Conservation (phyloP, 1,140 invertebrate species). For the Euura saliciscinereae region DNA sequence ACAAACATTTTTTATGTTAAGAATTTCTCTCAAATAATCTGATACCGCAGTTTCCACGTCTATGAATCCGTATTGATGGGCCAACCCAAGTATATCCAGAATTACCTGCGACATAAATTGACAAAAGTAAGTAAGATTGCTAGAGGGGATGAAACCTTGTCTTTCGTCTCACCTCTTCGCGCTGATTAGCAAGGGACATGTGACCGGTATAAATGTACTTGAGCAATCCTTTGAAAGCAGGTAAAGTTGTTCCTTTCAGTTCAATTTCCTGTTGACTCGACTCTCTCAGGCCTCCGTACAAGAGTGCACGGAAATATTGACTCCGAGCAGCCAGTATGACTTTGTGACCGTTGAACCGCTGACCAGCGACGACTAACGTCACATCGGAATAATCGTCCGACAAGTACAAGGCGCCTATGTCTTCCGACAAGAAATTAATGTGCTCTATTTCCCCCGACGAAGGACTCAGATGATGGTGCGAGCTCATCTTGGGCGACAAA, state of each 20-base stretch:
- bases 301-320: slow-evolving; percentile 91
- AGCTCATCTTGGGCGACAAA: slow-evolving; percentile 37
- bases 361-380: slow-evolving; percentile 83
- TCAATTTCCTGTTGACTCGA: slow-evolving; percentile 81
- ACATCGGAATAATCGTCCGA: slow-evolving; percentile 93
- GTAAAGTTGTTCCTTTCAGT: slow-evolving; percentile 82
- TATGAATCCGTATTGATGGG: slow-evolving; percentile 94
- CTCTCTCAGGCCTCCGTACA: slow-evolving; percentile 92
- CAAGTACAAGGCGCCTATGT: slow-evolving; percentile 82
- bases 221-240: slow-evolving; percentile 88
- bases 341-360: slow-evolving; percentile 85
- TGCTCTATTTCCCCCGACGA: slow-evolving; percentile 46
- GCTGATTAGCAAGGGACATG: slow-evolving; percentile 82
- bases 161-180: slow-evolving; percentile 56
- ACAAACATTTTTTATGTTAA: slow-evolving; percentile 90
- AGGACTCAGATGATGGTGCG: slow-evolving; percentile 44
- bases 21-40: slow-evolving; percentile 87
- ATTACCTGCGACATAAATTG: slow-evolving; percentile 39
- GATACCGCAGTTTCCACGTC: slow-evolving; percentile 91
- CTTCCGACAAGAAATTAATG: slow-evolving; percentile 67
- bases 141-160: not conserved
- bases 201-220: slow-evolving; percentile 96
- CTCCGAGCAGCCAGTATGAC: slow-evolving; percentile 92
- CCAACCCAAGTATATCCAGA: slow-evolving; percentile 67
- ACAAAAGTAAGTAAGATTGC: not conserved